Evolutionary conservation across 2,113 vertebrate species (phyloP).

Genomic region (Anseranas semipalmata): DNA sequence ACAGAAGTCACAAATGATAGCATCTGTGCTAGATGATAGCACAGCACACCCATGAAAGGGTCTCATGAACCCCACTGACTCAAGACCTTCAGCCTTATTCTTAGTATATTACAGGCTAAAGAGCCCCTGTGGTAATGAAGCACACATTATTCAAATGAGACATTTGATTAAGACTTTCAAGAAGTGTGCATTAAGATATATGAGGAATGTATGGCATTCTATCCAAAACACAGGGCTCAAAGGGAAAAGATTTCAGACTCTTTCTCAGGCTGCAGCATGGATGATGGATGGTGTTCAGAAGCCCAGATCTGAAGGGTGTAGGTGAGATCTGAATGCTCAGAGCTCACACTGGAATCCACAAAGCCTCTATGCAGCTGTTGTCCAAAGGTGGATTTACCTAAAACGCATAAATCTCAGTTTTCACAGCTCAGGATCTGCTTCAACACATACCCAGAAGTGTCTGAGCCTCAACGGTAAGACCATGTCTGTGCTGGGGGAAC

Average conservation of each 20-base stretch:
- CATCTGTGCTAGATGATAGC: no score
- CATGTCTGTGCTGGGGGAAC: neutral
- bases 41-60: neutral
- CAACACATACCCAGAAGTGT: neutral
- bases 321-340: neutral
- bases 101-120: neutral
- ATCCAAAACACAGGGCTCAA: neutral
- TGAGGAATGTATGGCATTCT: neutral
- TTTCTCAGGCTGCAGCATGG: neutral
- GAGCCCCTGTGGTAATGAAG: neutral
- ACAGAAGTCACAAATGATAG: neutral
- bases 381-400: neutral
- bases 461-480: neutral
- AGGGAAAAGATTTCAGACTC: neutral
- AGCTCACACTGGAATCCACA: neutral
- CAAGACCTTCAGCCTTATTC: neutral
- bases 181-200: neutral
- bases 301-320: neutral
- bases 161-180: neutral
- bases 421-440: neutral
- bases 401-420: neutral
- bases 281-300: neutral
- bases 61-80: neutral
- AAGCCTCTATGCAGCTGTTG: neutral
- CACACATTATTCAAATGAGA: neutral